Evolutionary conservation across 2,113 vertebrate genomes (phyloP).

Genomic region (Syrmaticus mikado): DNA sequence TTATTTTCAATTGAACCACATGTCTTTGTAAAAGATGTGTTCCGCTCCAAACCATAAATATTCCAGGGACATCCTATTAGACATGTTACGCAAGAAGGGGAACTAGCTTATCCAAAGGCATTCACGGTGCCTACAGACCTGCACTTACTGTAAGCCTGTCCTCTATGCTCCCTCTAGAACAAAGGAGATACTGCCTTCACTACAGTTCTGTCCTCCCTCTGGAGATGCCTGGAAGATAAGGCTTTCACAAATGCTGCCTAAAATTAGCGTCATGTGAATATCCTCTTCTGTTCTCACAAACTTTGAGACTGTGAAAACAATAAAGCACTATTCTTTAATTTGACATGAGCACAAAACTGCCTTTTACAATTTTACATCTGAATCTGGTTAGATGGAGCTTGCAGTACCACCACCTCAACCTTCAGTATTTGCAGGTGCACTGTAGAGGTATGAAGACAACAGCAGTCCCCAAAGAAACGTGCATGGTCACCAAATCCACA

Average conservation of each 20-base stretch:
- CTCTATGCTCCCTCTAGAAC: background rate
- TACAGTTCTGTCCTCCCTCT: background rate
- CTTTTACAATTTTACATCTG: constrained; percentile 45
- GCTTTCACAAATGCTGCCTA: background rate
- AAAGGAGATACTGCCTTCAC: background rate
- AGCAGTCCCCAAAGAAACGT: background rate
- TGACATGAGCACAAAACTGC: constrained; percentile 25
- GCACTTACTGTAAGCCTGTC: background rate
- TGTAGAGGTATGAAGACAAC: background rate
- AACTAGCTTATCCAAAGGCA: constrained; percentile 13
- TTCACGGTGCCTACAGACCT: background rate
- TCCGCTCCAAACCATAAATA: constrained; percentile 56
- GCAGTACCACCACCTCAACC: constrained; percentile 11
- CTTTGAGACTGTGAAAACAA: constrained; percentile 22
- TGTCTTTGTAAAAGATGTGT: constrained; percentile 41
- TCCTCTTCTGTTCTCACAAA: constrained; percentile 49
- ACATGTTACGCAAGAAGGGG: constrained; percentile 16
- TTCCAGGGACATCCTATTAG: constrained; percentile 41
- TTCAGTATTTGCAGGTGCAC: background rate
- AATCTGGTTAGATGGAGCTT: constrained; percentile 25
- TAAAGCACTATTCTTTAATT: constrained; percentile 50
- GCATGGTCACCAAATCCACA: background rate
- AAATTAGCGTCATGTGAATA: constrained; percentile 53
- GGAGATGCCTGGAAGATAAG: constrained; percentile 22
- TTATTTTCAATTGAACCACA: constrained; percentile 44